Evolutionary conservation across 2,113 vertebrate species (phyloP).

Genomic region (Oreochromis aureus): DNA sequence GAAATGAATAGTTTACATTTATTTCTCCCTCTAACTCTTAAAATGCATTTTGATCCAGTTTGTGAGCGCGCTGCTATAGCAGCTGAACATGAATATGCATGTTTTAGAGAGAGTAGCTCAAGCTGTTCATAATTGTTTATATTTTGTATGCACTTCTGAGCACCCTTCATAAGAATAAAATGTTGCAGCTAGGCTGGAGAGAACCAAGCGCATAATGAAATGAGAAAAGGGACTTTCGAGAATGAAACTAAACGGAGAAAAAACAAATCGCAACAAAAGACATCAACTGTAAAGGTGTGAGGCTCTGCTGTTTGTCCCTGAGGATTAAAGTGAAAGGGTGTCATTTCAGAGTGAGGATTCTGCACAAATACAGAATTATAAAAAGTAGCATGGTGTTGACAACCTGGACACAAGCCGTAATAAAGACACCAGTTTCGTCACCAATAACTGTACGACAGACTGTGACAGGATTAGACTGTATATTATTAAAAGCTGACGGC

Average conservation of each 20-base stretch:
- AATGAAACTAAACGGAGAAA: neutral
- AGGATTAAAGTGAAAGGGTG: neutral
- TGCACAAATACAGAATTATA: neutral
- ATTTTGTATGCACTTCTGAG: neutral
- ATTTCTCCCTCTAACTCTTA: neutral
- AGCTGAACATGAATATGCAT: constrained; percentile 40
- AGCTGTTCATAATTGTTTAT: neutral
- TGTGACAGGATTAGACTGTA: neutral
- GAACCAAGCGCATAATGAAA: neutral
- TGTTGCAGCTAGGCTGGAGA: neutral
- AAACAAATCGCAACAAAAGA: neutral
- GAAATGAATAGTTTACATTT: neutral
- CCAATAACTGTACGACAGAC: neutral
- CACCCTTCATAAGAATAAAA: neutral
- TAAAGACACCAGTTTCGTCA: neutral
- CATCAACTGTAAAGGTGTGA: neutral
- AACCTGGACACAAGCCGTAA: neutral
- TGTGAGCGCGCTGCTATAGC: neutral
- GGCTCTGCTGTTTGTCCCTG: neutral
- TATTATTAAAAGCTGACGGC: neutral
- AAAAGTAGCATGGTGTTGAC: neutral
- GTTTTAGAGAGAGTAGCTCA: neutral
- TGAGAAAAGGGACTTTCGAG: neutral
- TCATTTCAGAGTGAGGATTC: neutral
- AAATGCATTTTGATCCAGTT: neutral